A percentile compares a stretch with the other conserved stretches of the same genome.
phyloP scores from a whole-genome alignment of 2,797 vertebrate genomes.

The Austrolebias charrua region DNA sequence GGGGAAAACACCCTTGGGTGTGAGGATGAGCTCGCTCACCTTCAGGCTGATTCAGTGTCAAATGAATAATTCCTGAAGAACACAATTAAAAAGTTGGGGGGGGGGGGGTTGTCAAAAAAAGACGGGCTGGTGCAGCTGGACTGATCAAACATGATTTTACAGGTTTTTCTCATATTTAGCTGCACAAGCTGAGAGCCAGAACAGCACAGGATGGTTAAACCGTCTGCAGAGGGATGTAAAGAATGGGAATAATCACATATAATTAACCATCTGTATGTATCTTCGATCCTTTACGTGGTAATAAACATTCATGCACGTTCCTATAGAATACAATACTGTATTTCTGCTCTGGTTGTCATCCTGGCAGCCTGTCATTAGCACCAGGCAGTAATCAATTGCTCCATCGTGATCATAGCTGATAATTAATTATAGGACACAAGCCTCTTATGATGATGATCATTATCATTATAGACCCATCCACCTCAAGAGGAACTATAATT shows the following conservation, averaged over 20 bases:
- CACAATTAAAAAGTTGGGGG: neutral
- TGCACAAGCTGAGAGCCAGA: too few relatives aligned
- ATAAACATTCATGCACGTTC: neutral
- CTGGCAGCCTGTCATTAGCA: constrained; percentile 18
- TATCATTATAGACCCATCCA: constrained; percentile 29
- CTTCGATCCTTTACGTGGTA: neutral
- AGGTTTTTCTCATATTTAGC: neutral
- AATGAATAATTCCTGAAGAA: neutral
- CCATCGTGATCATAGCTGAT: constrained; percentile 38
- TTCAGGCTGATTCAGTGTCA: neutral
- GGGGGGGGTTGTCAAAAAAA: neutral
- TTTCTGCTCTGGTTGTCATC: neutral
- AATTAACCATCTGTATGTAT: neutral
- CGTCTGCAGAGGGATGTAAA: neutral
- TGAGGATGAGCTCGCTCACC: neutral
- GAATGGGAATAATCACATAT: neutral
- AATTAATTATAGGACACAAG: constrained; percentile 35
- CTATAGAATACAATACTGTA: neutral
- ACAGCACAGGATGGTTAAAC: neutral
- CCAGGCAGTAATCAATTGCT: constrained; percentile 27
- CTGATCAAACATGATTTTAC: neutral
- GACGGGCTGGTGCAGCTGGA: neutral
- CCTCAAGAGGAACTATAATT: constrained; percentile 27
- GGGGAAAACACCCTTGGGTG: neutral
- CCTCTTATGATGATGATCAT: constrained; percentile 29